phyloP scores from a whole-genome alignment of 2,888 invertebrate genomes.

The Dilophus febrilis region DNA sequence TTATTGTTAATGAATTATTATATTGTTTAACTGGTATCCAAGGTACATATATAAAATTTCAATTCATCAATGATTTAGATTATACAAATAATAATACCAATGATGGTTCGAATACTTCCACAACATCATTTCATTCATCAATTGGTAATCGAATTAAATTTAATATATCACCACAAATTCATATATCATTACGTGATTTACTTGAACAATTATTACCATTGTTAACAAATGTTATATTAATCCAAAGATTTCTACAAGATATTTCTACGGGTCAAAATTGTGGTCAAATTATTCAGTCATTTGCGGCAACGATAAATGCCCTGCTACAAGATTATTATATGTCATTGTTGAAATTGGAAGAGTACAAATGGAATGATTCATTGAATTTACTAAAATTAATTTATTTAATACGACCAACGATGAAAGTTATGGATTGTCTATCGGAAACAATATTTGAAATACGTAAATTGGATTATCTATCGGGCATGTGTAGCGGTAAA shows the following conservation, averaged over 20 bases:
- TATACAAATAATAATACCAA: conserved; percentile 23
- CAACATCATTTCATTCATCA: no score
- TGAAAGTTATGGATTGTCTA: conserved; percentile 68
- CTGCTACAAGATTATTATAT: conserved; percentile 69
- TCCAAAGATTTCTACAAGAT: conserved; percentile 67
- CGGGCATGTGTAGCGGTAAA: conserved; percentile 56
- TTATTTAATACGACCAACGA: conserved; percentile 77
- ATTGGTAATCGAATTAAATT: conserved; percentile 49
- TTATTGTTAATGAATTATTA: conserved; percentile 67
- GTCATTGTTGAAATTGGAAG: conserved; percentile 70
- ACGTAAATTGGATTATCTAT: conserved; percentile 40
- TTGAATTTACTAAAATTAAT: conserved; percentile 75
- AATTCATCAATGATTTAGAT: conserved; percentile 29
- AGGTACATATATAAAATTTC: conserved; percentile 47
- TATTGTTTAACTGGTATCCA: conserved; percentile 58
- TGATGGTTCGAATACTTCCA: conserved; percentile 37
- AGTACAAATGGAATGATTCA: conserved; percentile 50
- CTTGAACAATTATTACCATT: conserved; percentile 59
- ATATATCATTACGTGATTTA: conserved; percentile 42
- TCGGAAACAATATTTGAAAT: conserved; percentile 63
- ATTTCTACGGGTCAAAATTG: conserved; percentile 22
- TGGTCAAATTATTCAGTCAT: conserved; percentile 74
- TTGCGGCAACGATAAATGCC: conserved; percentile 65
- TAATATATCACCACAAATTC: conserved; percentile 47
- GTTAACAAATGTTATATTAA: conserved; percentile 72